Evolutionary conservation across 2,113 vertebrate species (phyloP), one percentile per base, ranked within the genome.

Genomic region (Pogonocichla stellata): DNA sequence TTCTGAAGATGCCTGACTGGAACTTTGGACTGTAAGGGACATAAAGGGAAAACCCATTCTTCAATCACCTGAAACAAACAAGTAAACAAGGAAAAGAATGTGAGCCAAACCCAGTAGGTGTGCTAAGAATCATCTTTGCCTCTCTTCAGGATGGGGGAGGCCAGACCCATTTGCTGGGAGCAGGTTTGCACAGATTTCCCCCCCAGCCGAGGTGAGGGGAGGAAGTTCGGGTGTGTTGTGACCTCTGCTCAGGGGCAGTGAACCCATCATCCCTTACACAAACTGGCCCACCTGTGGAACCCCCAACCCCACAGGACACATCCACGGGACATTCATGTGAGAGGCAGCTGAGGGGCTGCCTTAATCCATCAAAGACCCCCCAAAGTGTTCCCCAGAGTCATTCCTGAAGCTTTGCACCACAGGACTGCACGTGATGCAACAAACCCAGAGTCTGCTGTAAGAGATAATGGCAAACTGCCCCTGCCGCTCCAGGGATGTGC

Each of bases 281-380:
- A 24, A 42, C 43, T 50, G 36, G 11, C 48, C 14, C 24, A 25
- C 4, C 29, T 42, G 0, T 51, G 45, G 36, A 70, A 24, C 7
- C 19, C 19, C 24, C 15, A 33, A 2, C 9, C 7, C 45, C 20
- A 47, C 45, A 82, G 9, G 24, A 15, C 5, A 34, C 24, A 50
- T 60, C 34, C 29, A n/a, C 0, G 0, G 15, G 29, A 14, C 19
- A 42, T 50, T 18, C 11, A 70, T 0, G 0, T 60, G 43, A 70
- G 56, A 34, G 36, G 45, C 66, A 43, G 15, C 45, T 24, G 33
- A 51, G 31, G 15, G 24, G 3, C 19, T 29, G 34, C 15, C 34
- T n/a, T 40, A 34, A 34, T 61, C 9, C 16, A 43, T 71, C 45
- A 36, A 42, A 60, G 36, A 3, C 8, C 10, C 25, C 19, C 16